These are phyloP conservation scores for Picus viridis DNA, from an alignment of 2,797 vertebrate species.

Conservation along the genomic window DNA sequence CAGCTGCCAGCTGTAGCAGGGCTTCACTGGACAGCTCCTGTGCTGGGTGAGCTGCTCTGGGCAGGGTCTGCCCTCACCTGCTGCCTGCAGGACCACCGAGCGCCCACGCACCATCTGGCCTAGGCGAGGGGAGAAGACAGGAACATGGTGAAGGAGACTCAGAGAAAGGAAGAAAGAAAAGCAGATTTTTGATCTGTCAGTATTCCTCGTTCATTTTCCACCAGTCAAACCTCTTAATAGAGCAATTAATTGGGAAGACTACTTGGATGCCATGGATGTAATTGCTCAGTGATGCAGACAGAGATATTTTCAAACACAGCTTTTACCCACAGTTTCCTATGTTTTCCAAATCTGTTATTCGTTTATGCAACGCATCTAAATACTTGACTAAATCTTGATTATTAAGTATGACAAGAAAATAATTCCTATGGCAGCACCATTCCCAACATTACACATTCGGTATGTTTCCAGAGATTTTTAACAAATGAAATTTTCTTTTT, in stretches of 20 bases:
- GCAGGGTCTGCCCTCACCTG: conserved; percentile 90
- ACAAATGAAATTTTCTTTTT: conserved; percentile 62
- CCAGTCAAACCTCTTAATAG: neutral
- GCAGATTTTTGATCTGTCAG: neutral
- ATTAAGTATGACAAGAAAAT: conserved; percentile 54
- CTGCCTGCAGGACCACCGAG: conserved; percentile 85
- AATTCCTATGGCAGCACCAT: conserved; percentile 26
- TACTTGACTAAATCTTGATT: conserved; percentile 46
- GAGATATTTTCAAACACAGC: neutral
- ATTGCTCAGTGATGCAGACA: neutral
- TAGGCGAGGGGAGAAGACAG: conserved; percentile 64
- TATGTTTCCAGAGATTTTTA: conserved; percentile 54
- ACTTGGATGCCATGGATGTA: neutral
- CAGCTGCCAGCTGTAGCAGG: conserved; percentile 92
- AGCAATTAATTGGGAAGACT: neutral
- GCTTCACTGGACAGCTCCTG: conserved; percentile 87
- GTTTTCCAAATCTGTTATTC: conserved; percentile 20
- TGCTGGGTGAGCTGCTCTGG: conserved; percentile 87
- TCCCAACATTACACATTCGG: neutral
- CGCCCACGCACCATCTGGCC: conserved; percentile 87
- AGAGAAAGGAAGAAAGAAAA: neutral
- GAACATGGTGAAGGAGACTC: neutral
- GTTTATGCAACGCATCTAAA: conserved; percentile 34
- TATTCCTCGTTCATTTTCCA: neutral
- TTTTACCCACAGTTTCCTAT: neutral